Base-by-base conservation (phyloP, 92 coral and sea anemone genomes). In the Muricea muricata region DNA sequence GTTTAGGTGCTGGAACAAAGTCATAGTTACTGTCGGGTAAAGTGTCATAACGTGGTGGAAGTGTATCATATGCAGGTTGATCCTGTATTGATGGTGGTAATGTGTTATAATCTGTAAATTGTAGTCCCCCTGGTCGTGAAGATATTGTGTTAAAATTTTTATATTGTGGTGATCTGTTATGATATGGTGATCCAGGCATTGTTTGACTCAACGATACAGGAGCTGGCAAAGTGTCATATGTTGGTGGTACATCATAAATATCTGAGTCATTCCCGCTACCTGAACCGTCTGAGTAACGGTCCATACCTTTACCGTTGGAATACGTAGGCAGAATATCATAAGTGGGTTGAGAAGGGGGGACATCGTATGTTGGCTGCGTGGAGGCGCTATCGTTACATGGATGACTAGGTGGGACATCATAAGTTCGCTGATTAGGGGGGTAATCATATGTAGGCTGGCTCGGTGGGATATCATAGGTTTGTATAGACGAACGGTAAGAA, bases 211-310 rank as follows among this genome's bases (percentile, higher is more conserved):
- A 9, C 3, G 31, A 0, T 28, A 57, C 39, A 15, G 67, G 83
- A 18, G 48, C 29, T 30, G 83, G 83, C 30, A 58, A 54, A 17
- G 26, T 35, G 37, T 78, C 71, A 35, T 75, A 75, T 54, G 61
- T 23, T 37, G 90, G 93, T 14, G 88, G 87, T 46, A 75, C 78
- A 60, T 90, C 93, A 77, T 90, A 90, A 0, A 81, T 29, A 65
- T 90, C 82, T 7, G 6, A 45, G 23, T 63, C 82, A 71, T 29
- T 58, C 17, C 25, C 35, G 56, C 26, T 18, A 75, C 73, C 33
- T 42, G 63, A 52, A 46, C 63, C 81, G 28, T 25, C 60, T 0
- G 60, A 52, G 6, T 2, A 17, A 52, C 60, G 60, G 5, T 52
- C 17, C 14, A 5, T 23, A 24, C 9, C 70, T 5, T 63, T 39